Conservation (phyloP, 2,113 vertebrate genomes). For the Dasyurus viverrinus region DNA sequence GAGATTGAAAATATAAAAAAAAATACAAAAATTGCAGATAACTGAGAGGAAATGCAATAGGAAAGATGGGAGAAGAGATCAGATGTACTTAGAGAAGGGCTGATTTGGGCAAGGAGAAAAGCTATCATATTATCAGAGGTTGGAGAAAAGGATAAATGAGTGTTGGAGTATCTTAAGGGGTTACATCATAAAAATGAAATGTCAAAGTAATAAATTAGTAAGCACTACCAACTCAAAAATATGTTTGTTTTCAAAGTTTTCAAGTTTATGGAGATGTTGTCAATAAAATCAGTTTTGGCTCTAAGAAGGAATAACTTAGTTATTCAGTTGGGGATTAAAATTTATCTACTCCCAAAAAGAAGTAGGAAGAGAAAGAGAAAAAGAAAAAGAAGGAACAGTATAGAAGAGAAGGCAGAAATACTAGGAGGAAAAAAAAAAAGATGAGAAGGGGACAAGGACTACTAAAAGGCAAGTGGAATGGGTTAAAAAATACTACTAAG, state of each 20-base stretch:
- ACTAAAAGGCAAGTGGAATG: too few relatives aligned
- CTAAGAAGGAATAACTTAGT: too few relatives aligned
- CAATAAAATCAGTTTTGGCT: too few relatives aligned
- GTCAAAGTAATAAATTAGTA: background rate
- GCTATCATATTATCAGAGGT: background rate
- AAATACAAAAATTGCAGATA: background rate
- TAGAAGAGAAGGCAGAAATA: too few relatives aligned
- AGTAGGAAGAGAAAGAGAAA: too few relatives aligned
- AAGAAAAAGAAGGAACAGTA: too few relatives aligned
- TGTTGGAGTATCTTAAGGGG: background rate
- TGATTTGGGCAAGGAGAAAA: background rate
- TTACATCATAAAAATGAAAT: background rate
- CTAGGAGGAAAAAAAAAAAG: too few relatives aligned
- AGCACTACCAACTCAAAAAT: background rate
- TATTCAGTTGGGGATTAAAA: too few relatives aligned
- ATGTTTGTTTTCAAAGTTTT: background rate
- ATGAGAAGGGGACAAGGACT: too few relatives aligned
- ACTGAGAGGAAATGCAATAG: background rate
- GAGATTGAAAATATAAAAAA: background rate
- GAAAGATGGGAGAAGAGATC: background rate
- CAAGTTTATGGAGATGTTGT: too few relatives aligned
- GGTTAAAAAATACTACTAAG: too few relatives aligned
- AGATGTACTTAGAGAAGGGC: background rate
- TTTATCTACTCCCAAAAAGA: too few relatives aligned
- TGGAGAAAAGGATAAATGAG: background rate